Base-by-base conservation (phyloP, 2,113 vertebrate species). In the Haemorhous mexicanus region DNA sequence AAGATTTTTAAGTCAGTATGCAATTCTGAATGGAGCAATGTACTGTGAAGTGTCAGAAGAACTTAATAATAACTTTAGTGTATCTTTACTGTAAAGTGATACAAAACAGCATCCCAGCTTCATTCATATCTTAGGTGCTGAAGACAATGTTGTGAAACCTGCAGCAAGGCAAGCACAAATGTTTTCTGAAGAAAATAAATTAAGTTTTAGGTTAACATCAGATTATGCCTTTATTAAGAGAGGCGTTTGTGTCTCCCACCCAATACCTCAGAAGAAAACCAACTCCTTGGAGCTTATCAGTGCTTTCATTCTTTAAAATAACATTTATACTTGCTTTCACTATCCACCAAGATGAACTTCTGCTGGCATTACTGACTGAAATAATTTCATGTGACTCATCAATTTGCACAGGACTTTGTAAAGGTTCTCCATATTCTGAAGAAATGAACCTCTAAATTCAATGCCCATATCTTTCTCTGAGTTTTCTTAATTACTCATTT, bases 401-500 rank as follows among this genome's bases (percentile, higher is more conserved):
- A 84, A 47, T 96, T 96, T 95, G 62, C 68, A 94, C 43, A 89
- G 84, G 81, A 94, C 63, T 78, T 80, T 67, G 83, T 59, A 92
- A 95, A 93, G 69, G 43, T 68, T 95, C 49, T 84, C 56, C 63
- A 76, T 89, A 80, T 97, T 97, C 90, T 90, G 58, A 92, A 96
- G 87, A 97, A 98, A 97, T 93, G 67, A 97, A 96, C 59, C 81
- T 61, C 91, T 91, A 97, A 80, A 96, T 94, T 96, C 95, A 96
- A 97, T 91, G 83, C 77, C 95, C 0, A 1, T 90, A 32, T 77
- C 55, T 96, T 75, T 94, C 92, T 96, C 84, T 68, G 30, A 39
- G 39, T 94, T 97, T 97, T 95, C 94, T 95, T 94, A 97, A 97
- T 96, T 96, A 97, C 94, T 96, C 59, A 79, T 94, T 97, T 96